Percentiles rank a stretch among this genome's conserved stretches.
phyloP scores from a whole-genome alignment of 2,797 vertebrate genomes.

The Sus cebifrons region DNA sequence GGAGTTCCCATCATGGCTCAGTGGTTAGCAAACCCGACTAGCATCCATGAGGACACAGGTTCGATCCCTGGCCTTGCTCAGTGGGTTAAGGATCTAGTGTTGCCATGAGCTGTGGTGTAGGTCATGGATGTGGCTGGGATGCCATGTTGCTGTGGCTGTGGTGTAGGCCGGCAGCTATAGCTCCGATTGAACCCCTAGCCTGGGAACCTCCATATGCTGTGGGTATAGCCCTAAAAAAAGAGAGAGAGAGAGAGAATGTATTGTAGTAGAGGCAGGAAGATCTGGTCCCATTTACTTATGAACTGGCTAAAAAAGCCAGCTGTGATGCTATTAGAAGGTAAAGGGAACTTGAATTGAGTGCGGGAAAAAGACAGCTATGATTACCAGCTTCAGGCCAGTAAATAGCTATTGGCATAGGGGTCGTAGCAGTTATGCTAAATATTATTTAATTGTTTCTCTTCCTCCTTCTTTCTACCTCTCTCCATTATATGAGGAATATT shows the following conservation, averaged over 20 bases:
- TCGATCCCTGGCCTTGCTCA: too few species aligned
- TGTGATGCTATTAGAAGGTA: background rate
- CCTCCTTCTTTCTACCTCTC: background rate
- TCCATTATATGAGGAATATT: background rate
- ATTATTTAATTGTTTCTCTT: background rate
- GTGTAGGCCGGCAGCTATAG: too few species aligned
- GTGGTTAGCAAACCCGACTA: too few species aligned
- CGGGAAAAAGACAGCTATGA: background rate
- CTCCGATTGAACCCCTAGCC: too few species aligned
- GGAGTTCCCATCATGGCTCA: too few species aligned
- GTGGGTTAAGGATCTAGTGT: too few species aligned
- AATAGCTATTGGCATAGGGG: background rate
- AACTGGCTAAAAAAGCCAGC: background rate
- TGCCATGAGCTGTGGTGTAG: too few species aligned
- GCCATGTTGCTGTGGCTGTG: too few species aligned
- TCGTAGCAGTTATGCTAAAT: background rate
- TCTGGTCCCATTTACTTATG: background rate
- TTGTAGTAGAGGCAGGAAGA: background rate
- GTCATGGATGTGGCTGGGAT: too few species aligned
- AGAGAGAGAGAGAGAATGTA: background rate
- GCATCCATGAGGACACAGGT: too few species aligned
- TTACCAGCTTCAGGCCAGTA: background rate
- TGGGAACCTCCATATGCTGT: too few species aligned
- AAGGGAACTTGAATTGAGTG: background rate
- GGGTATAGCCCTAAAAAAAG: too few species aligned